Evolutionary conservation across 2,113 vertebrate genomes (phyloP).

Genomic region (Actenoides hombroni): DNA sequence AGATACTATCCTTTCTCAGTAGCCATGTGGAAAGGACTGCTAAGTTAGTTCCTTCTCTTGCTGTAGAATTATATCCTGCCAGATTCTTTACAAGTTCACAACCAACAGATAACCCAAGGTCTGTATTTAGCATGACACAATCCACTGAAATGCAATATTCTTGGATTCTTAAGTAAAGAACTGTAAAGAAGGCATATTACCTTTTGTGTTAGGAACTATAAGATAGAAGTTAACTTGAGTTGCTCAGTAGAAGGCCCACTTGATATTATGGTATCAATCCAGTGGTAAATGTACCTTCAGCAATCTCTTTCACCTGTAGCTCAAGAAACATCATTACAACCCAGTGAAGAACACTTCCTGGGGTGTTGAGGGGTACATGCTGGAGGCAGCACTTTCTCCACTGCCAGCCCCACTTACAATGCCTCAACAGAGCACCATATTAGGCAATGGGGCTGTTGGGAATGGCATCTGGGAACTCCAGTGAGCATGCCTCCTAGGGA

Average conservation of each 20-base stretch:
- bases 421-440: conserved; percentile 25
- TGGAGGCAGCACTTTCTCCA: background rate
- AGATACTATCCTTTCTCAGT: background rate
- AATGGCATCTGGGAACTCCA: conserved; percentile 56
- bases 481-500: conserved; percentile 9
- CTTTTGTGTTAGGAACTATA: background rate
- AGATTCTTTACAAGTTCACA: background rate
- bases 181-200: background rate
- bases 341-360: background rate
- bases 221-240: background rate
- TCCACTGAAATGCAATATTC: background rate
- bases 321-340: background rate
- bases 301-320: background rate
- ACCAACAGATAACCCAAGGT: background rate
- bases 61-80: background rate
- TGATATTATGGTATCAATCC: background rate
- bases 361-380: background rate
- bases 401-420: background rate
- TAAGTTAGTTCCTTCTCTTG: background rate
- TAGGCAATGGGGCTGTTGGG: conserved; percentile 7
- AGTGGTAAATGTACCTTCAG: background rate
- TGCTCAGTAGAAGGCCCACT: background rate
- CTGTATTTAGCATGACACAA: background rate
- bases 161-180: background rate
- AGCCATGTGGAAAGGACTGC: background rate